These are phyloP conservation scores for Paralichthys olivaceus DNA, from an alignment of 2,113 vertebrate species.

Conservation along the genomic window DNA sequence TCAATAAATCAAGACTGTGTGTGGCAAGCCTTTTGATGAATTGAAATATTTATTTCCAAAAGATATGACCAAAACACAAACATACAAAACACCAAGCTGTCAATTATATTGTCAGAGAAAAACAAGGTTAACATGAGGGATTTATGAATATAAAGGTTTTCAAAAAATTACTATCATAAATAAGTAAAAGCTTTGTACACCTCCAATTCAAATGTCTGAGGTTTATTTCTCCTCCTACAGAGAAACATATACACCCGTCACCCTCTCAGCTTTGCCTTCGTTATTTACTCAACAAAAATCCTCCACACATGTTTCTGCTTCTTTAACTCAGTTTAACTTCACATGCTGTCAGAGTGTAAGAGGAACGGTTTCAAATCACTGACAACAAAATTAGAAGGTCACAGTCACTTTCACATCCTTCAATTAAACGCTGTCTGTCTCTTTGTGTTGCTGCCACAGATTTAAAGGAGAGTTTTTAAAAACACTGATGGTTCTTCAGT, in stretches of 20 bases:
- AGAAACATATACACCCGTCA: constrained; percentile 26
- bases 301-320: background rate
- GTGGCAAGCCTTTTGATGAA: constrained; percentile 4
- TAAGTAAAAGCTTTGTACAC: constrained; percentile 58
- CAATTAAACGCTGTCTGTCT: constrained; percentile 16
- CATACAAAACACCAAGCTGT: constrained; percentile 72
- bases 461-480: constrained; percentile 55
- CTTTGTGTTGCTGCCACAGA: constrained; percentile 8
- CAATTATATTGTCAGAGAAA: constrained; percentile 42
- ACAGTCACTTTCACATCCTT: constrained; percentile 38
- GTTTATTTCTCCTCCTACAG: constrained; percentile 8
- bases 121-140: constrained; percentile 42
- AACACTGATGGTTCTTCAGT: constrained; percentile 83
- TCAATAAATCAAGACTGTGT: constrained; percentile 6
- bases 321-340: background rate
- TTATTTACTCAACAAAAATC: background rate
- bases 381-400: constrained; percentile 26
- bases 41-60: constrained; percentile 65
- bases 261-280: constrained; percentile 22
- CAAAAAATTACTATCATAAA: constrained; percentile 66
- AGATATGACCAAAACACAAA: constrained; percentile 62
- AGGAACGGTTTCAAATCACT: constrained; percentile 11
- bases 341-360: background rate
- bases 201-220: constrained; percentile 33
- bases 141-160: constrained; percentile 54